Conservation (phyloP, 2,797 vertebrate species). For the Cichlasoma orientale region DNA sequence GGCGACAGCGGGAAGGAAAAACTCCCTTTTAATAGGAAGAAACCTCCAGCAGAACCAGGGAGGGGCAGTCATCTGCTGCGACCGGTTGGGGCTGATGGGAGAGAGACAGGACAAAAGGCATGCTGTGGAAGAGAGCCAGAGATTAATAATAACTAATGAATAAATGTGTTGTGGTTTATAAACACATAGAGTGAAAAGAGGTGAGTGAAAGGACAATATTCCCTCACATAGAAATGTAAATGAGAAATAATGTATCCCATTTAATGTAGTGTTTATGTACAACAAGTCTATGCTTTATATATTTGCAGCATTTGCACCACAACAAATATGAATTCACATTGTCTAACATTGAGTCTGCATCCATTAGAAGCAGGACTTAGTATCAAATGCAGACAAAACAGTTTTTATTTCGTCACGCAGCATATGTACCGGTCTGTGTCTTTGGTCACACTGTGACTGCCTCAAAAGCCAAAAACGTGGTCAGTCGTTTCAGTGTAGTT, state of each 20-base stretch:
- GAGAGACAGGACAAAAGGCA: too few species aligned
- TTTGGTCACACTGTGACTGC: constrained; percentile 37
- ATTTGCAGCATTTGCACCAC: constrained; percentile 4
- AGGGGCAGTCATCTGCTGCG: too few species aligned
- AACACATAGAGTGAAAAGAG: too few species aligned
- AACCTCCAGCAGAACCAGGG: too few species aligned
- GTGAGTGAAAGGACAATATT: too few species aligned
- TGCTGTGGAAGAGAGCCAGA: too few species aligned
- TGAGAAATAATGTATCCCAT: neutral
- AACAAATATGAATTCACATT: constrained; percentile 18
- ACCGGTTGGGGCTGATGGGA: too few species aligned
- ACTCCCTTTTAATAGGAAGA: too few species aligned
- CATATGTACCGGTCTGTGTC: constrained; percentile 45
- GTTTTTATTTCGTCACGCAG: constrained; percentile 57
- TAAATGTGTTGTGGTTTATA: too few species aligned
- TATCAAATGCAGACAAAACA: constrained; percentile 46
- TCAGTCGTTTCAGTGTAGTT: constrained; percentile 13
- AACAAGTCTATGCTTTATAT: neutral
- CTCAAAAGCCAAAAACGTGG: constrained; percentile 44
- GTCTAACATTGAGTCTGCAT: constrained; percentile 29
- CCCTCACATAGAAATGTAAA: neutral
- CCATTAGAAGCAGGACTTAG: constrained; percentile 45
- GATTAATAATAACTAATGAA: too few species aligned
- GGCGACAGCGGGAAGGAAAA: too few species aligned
- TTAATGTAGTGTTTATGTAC: neutral